Base-by-base conservation (phyloP, 1,140 invertebrate species). In the Trigoniulus corallinus region DNA sequence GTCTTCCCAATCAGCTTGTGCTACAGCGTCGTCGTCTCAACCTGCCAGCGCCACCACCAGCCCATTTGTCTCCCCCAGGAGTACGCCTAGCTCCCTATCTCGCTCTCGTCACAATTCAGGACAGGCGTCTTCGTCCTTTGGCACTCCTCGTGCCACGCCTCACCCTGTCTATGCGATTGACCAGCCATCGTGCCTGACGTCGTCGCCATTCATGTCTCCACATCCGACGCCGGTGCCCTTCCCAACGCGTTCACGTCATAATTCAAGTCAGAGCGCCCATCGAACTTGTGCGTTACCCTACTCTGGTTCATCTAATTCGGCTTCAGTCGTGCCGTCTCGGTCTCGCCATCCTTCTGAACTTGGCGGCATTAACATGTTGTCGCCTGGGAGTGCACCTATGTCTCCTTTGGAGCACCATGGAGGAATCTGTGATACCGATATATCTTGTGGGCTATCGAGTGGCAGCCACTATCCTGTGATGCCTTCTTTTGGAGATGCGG, bases 51-150 rank as follows among this genome's bases (percentile, higher is more conserved):
- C 74, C 1, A 73, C 71, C 50, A 76, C 76, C n/a, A 84, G 81
- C 62, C 84, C 83, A 1, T 88, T 88, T 62, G 82, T 87, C 1
- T 87, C 84, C 57, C 85, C 84, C 0, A 70, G 82, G 22, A 78
- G 80, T 53, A 85, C 83, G 1, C 80, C 82, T 1, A 1, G 75
- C 76, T 12, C 58, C 20, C 41, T 60, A 18, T 55, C 57, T 22
- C 69, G 81, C 21, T 69, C 67, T 22, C 55, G 67, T 13, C 66
- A 68, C 52, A 65, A 64, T 52, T 68, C 67, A 40, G 29, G 29
- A n/a, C 46, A 47, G 23, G 56, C 57, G 20, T 54, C 43, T 51
- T 56, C 40, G 54, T 57, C 22, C 47, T 53, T 44, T 55, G 57
- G 42, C 52, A 63, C 51, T 59, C 58, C 55, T 54, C 57, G 55